Evolutionary conservation across 2,113 vertebrate species (phyloP).

Genomic region (Cyprinodon tularosa): DNA sequence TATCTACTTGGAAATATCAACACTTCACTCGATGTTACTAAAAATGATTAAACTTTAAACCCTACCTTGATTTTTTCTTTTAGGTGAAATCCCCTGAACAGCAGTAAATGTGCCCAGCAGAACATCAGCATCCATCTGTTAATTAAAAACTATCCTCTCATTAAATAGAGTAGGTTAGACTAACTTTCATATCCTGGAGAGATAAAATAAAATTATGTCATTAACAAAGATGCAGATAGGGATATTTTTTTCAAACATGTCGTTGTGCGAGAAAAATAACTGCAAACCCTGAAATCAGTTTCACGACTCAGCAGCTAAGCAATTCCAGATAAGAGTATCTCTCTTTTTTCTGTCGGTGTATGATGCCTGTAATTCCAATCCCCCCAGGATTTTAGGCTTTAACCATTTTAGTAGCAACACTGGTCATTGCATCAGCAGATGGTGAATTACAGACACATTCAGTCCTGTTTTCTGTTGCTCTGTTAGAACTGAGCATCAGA

Average conservation of each 20-base stretch:
- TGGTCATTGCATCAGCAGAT: background rate
- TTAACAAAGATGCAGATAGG: slow-evolving; percentile 25
- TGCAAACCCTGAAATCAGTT: slow-evolving; percentile 43
- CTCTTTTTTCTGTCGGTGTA: background rate
- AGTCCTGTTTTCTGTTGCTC: background rate
- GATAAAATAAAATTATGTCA: background rate
- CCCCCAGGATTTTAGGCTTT: background rate
- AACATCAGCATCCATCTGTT: too few species aligned
- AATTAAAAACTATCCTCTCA: too few species aligned
- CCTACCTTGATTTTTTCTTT: too few species aligned
- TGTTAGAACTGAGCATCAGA: too few species aligned
- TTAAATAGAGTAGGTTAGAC: slow-evolving; percentile 2
- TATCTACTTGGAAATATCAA: too few species aligned
- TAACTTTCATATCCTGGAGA: background rate
- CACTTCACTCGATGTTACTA: too few species aligned
- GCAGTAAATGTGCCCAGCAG: too few species aligned
- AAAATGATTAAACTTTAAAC: too few species aligned
- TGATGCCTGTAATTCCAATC: background rate
- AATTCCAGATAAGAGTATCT: slow-evolving; percentile 20
- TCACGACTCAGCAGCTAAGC: slow-evolving; percentile 26
- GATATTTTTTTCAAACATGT: slow-evolving; percentile 28
- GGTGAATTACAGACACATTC: background rate
- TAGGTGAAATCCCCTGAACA: too few species aligned
- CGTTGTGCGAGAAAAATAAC: slow-evolving; percentile 35
- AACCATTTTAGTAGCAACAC: background rate